Conservation (phyloP, 2,113 vertebrate species). For the Origma solitaria region DNA sequence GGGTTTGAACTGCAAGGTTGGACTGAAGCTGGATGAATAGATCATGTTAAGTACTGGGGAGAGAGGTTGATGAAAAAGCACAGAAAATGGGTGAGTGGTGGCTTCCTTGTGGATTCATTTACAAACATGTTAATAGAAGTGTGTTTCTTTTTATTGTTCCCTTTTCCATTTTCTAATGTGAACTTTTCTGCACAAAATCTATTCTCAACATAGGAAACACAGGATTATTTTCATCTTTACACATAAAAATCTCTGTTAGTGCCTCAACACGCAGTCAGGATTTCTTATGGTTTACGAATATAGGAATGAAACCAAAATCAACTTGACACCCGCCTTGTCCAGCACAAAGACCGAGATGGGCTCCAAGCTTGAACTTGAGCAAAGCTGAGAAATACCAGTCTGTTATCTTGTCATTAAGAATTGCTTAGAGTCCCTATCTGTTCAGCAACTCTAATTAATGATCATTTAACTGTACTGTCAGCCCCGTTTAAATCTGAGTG, state of each 20-base stretch:
- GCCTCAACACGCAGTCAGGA: background rate
- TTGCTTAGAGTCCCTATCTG: constrained; percentile 82
- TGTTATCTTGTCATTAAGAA: constrained; percentile 77
- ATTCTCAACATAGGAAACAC: background rate
- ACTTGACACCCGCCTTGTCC: background rate
- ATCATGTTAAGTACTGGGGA: background rate
- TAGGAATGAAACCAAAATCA: background rate
- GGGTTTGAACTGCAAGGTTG: background rate
- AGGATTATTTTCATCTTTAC: background rate
- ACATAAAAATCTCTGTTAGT: background rate
- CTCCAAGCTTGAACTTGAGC: constrained; percentile 27
- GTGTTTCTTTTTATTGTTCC: background rate
- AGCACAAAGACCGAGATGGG: constrained; percentile 34
- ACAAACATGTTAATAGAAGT: background rate
- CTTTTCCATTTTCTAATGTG: background rate
- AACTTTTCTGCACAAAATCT: background rate
- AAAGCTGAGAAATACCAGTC: constrained; percentile 62
- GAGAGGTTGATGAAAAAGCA: background rate
- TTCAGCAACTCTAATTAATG: constrained; percentile 91
- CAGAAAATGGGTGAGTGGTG: background rate
- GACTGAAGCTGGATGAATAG: background rate
- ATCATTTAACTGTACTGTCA: constrained; percentile 97
- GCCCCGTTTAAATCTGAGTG: constrained; percentile 82
- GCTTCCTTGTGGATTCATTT: background rate
- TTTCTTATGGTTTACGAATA: background rate